These are phyloP conservation scores for Enteromius fasciolatus DNA, from an alignment of 2,797 vertebrate species.

Conservation along the genomic window DNA sequence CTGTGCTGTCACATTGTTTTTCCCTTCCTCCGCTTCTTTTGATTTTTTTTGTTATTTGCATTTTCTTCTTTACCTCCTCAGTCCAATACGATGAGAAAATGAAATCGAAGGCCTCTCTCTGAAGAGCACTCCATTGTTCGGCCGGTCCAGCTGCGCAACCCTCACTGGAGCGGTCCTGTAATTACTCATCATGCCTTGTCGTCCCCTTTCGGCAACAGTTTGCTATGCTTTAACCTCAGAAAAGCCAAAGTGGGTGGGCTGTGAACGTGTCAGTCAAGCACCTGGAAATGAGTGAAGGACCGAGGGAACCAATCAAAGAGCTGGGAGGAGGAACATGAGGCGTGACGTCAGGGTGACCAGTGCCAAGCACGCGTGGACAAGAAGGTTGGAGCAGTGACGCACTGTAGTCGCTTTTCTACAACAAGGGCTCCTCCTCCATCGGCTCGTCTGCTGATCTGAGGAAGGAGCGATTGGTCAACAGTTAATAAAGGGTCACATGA, in stretches of 20 bases:
- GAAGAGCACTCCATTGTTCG: slow-evolving; percentile 39
- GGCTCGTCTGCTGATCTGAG: slow-evolving; percentile 89
- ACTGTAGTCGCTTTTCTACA: slow-evolving; percentile 73
- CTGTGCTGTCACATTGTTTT: slow-evolving; percentile 34
- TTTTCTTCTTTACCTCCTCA: slow-evolving; percentile 19
- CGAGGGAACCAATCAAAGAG: slow-evolving; percentile 29
- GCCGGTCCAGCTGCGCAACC: slow-evolving; percentile 45
- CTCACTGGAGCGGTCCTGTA: slow-evolving; percentile 35
- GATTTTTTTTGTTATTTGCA: background rate
- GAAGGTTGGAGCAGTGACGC: slow-evolving; percentile 48
- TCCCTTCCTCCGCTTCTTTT: slow-evolving; percentile 5
- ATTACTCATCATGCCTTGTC: slow-evolving; percentile 30
- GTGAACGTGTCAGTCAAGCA: slow-evolving; percentile 50
- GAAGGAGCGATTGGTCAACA: slow-evolving; percentile 45
- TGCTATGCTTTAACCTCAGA: slow-evolving; percentile 31
- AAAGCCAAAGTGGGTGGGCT: slow-evolving; percentile 44
- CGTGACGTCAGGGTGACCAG: slow-evolving; percentile 59
- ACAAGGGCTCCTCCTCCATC: slow-evolving; percentile 92
- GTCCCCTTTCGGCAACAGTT: slow-evolving; percentile 20
- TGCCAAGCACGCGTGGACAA: slow-evolving; percentile 49
- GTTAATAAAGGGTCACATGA: background rate
- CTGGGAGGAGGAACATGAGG: slow-evolving; percentile 42
- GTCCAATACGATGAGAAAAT: slow-evolving; percentile 33
- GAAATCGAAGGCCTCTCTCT: slow-evolving; percentile 46
- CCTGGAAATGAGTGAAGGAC: slow-evolving; percentile 55